A percentile compares a stretch with the other conserved stretches of the same genome.
These are phyloP conservation scores for Gopherus evgoodei DNA, from an alignment of 2,113 vertebrate species.

Conservation along the genomic window DNA sequence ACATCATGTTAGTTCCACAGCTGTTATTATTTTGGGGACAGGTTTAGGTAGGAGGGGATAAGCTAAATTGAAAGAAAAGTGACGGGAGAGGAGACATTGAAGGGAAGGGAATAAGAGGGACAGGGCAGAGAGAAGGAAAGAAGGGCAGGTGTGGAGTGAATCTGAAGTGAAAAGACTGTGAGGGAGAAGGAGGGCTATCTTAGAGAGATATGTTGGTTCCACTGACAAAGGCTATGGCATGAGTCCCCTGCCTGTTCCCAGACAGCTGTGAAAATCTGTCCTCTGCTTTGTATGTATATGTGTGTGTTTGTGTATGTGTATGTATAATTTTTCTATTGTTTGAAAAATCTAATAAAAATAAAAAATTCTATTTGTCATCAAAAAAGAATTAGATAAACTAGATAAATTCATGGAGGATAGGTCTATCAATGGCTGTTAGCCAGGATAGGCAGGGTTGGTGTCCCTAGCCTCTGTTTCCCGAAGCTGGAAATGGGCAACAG, in stretches of 20 bases:
- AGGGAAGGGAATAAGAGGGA: neutral
- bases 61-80: neutral
- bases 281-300: neutral
- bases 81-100: neutral
- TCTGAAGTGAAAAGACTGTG: neutral
- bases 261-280: neutral
- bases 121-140: neutral
- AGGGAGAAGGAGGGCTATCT: neutral
- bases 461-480: too few relatives aligned
- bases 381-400: too few relatives aligned
- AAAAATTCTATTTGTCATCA: neutral
- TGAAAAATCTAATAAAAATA: neutral
- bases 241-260: neutral
- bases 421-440: too few relatives aligned
- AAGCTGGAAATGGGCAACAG: too few relatives aligned
- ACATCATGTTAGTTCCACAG: neutral
- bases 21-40: neutral
- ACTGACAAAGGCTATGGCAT: neutral
- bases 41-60: neutral
- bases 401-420: too few relatives aligned
- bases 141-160: neutral
- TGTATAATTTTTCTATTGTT: neutral
- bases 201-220: neutral
- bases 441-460: too few relatives aligned
- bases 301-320: rapidly evolving